A percentile compares a stretch with the other conserved stretches of the same genome.
phyloP scores from a whole-genome alignment of 2,113 vertebrate species.

The Microtus ochrogaster region DNA sequence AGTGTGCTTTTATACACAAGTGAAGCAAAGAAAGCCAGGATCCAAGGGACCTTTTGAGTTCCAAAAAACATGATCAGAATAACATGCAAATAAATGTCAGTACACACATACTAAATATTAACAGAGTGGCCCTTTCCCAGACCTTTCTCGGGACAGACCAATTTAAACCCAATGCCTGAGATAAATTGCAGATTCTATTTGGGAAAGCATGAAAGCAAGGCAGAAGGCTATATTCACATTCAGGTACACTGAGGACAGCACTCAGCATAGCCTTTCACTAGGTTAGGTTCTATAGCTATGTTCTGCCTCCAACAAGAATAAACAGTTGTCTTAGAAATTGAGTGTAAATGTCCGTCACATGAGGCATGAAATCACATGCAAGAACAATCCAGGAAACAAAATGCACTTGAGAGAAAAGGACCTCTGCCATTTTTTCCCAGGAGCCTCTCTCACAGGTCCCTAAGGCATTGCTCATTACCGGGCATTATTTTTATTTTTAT shows the following conservation, averaged over 20 bases:
- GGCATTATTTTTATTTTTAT: neutral
- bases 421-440: neutral
- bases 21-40: neutral
- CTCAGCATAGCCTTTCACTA: too few relatives aligned
- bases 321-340: neutral
- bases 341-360: neutral
- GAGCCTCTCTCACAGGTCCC: neutral
- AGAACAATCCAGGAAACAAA: neutral
- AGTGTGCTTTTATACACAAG: neutral
- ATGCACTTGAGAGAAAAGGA: neutral
- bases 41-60: neutral
- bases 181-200: neutral
- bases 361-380: neutral
- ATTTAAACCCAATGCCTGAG: neutral
- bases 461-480: neutral
- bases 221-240: neutral
- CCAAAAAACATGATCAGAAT: neutral
- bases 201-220: neutral
- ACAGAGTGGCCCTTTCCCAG: neutral
- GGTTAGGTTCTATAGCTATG: neutral
- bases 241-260: neutral
- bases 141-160: neutral
- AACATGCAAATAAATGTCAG: neutral
- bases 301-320: neutral
- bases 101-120: neutral